Evolutionary conservation across 2,113 vertebrate species (phyloP), one percentile per base, ranked within the genome.

Genomic region (Paratilapia polleni): DNA sequence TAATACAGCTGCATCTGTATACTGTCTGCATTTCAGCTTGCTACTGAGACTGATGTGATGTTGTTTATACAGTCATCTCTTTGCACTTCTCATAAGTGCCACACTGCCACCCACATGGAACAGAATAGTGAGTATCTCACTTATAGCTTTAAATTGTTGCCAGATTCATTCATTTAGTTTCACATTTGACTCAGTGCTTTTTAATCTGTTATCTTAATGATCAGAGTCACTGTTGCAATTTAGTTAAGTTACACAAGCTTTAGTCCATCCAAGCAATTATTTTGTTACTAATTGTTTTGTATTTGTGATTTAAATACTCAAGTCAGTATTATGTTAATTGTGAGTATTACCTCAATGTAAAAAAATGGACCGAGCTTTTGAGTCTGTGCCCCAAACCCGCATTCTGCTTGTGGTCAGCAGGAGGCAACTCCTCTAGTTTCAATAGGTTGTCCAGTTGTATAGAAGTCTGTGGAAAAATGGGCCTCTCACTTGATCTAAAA

Each of bases 161-260:
- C 68, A 73, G 26, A 73, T 52, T 31, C 26, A 73, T 73, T 73
- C 47, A 73, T 54, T 73, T 73, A 73, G 47, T 73, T 52, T 17
- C 47, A 54, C 13, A n/a, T 54, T 31, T 1, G 2, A 73, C 26
- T 68, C 41, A 49, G 15, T 52, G 68, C 43, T 52, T 73, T 70
- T 54, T 54, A 73, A 52, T 73, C 17, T 73, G 1, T 52, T 31
- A 54, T 52, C 4, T 1, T 20, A 1, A 31, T 73, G 47, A 52
- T 5, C 47, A 31, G 26, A 73, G 13, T 52, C 47, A 73, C 17
- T n/a, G 47, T 26, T 52, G 43, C 47, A 28, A 26, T 68, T 68
- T 68, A 68, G 8, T 49, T 68, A 28, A 68, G 41, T 68, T 68
- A 28, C 0, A 0, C 26, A 68, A 22, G 15, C 12, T 52, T 73